These are phyloP conservation scores for Synergus japonicus DNA, from an alignment of 2,888 invertebrate species.

Conservation along the genomic window DNA sequence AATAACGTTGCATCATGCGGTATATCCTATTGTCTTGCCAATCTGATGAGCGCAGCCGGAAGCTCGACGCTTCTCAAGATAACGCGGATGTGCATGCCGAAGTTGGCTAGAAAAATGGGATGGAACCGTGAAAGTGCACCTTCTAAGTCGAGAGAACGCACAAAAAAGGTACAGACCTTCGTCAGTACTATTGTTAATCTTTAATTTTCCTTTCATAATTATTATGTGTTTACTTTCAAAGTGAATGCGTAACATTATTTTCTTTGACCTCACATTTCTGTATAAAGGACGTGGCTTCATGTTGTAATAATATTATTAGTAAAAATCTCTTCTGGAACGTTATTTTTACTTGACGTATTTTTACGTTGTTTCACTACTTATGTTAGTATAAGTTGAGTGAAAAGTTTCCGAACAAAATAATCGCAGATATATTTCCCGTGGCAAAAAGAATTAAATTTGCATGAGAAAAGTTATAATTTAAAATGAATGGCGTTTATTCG, in stretches of 20 bases:
- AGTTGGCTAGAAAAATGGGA: conserved; percentile 52
- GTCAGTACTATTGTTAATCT: conserved; percentile 9
- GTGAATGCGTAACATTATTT: background rate
- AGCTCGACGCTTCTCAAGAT: conserved; percentile 60
- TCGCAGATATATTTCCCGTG: no score
- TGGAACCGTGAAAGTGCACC: conserved; percentile 52
- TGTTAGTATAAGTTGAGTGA: background rate
- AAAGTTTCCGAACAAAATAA: background rate
- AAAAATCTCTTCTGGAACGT: no score
- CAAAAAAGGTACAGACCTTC: conserved; percentile 34
- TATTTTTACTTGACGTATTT: background rate
- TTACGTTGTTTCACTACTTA: no score
- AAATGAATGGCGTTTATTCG: background rate
- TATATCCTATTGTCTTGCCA: conserved; percentile 69
- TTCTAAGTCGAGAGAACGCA: conserved; percentile 44
- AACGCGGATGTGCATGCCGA: conserved; percentile 60
- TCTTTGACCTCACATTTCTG: background rate
- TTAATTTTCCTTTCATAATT: conserved; percentile 19
- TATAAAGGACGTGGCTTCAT: no score
- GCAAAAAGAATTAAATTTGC: background rate
- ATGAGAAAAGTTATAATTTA: background rate
- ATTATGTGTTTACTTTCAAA: conserved; percentile 22
- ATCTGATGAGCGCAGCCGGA: conserved; percentile 69
- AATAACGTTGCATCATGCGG: conserved; percentile 65
- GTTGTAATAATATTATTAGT: no score